Base-by-base conservation (phyloP, 2,113 vertebrate genomes). In the Falcunculus frontatus region DNA sequence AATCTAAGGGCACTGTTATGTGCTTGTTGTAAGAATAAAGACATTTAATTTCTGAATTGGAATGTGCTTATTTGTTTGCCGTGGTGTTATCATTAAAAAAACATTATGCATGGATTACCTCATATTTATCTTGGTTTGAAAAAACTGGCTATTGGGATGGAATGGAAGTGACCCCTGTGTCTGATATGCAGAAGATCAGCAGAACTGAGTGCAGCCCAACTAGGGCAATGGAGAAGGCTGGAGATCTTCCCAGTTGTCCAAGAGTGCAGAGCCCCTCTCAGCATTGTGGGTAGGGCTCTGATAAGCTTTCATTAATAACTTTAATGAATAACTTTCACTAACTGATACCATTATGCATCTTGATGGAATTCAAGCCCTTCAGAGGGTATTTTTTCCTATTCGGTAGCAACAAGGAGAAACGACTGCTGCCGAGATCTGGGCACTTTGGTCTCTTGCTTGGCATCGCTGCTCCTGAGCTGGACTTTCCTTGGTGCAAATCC, bases 221-320 rank as follows among this genome's bases (percentile, higher is more conserved):
- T 4, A 8, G 19, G 10, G 32, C 37, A 32, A 22, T 7, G 12
- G 53, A 47, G 53, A 39, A 56, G 29, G 23, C 41, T 84, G 55
- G 49, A 77, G 32, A 52, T 29, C 14, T 22, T 18, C 59, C 16
- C 33, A 13, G 17, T 2, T 42, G 7, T 13, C 46, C 44, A 46
- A 49, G 35, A 76, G 35, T 0, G 0, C 32, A 46, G 33, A 59
- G 67, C 41, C 23, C 26, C 13, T 37, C 39, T 23, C 0, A 0
- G n/a, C 2, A 0, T 8, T 1, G 1, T 29, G 22, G 39, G 15
- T 4, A 41, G 25, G 18, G 32, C 26, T 68, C 44, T 44, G 32
- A 7, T 16, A 35, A 67, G 19, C 26, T 63, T 46, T 15, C 23
- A 18, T 59, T 46, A 26, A 4, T 11, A 55, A 56, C 21, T 57